Base-by-base conservation (phyloP, 2,797 vertebrate genomes). In the Coluber constrictor region DNA sequence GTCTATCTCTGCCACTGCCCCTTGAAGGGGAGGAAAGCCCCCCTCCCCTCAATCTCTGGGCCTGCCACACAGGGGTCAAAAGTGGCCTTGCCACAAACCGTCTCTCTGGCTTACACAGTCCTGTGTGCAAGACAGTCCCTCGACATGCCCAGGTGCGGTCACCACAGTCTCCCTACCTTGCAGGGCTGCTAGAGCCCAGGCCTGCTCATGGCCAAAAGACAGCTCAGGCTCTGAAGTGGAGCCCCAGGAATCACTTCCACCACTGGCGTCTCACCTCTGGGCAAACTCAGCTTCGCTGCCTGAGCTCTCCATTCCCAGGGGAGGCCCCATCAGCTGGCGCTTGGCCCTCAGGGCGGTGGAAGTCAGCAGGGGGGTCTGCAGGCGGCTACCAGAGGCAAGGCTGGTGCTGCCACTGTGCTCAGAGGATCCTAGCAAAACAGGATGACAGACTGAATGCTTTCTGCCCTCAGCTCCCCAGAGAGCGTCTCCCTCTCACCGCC, bases 341-440 rank as follows among this genome's bases (percentile, higher is more conserved):
- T 57, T 89, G 0, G 29, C 94, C 91, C 93, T 97, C 95, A 97
- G 94, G 11, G 94, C 61, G 0, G 98, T 98, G 91, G 98, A 98
- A 60, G 98, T 98, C 91, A 98, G 94, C 59, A 95, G 83, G 0
- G 96, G 96, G 2, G 86, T 94, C n/a, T 91, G 66, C 0, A 86
- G 92, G 32, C 11, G 37, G 43, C 96, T 97, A 29, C 90, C 94
- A 29, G 56, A 61, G 29, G 60, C 2, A 0, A 95, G 91, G 47
- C 95, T 98, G 95, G 97, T 55, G 18, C 47, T 97, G 88, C 83
- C 87, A 25, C 93, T 70, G 12, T 0, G 59, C n/a, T 47, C 92
- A 29, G 57, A 74, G 25, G 94, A 91, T 12, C 66, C 97, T 97
- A 86, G 6, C 6, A 57, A 79, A 59, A 7, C 43, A 93, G 15